Base-by-base conservation (phyloP, 2,888 invertebrate genomes). In the Molorchus minor region DNA sequence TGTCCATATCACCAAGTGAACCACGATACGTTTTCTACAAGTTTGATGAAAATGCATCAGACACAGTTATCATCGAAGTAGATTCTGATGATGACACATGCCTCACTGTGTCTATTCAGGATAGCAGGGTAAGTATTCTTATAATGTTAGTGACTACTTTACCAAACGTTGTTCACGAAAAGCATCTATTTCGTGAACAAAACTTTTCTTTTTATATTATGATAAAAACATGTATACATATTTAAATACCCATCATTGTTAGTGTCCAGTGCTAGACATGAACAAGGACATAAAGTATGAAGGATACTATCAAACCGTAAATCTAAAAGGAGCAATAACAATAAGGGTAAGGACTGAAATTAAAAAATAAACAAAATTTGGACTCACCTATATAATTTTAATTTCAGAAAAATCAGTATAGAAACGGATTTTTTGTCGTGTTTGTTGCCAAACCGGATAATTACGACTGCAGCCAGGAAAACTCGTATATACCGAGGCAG, bases 221-320 rank as follows among this genome's bases (percentile, higher is more conserved):
- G 5, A 33, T 3, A 33, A 33, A 33, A 5, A 33, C 5, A 38
- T 40, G 7, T 30, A 16, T 30, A 21, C 20, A 38, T 19, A 15
- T 19, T 0, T 1, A 33, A 33, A 7, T 30, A 20, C 3, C 3
- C 8, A 33, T 54, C 16, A 61, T 62, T 84, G 84, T 47, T 75
- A 94, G 93, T 94, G 94, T 76, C 94, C 94, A 7, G 91, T 94
- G 1, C 89, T 90, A 74, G 94, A 94, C 77, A 84, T 90, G 59
- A 91, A 92, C 67, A 84, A 87, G 56, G 91, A 91, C 70, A 88
- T 93, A 7, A 82, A 89, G 56, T 93, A 88, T 70, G 86, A 88
- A 59, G 93, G 93, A 0, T 87, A 86, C 64, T 88, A 87, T 77
- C 87, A 93, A 71, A 93, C 94, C 0, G 88, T 94, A 81, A 89